Conservation (phyloP, 2,797 vertebrate genomes). For the Myotis vivesi region DNA sequence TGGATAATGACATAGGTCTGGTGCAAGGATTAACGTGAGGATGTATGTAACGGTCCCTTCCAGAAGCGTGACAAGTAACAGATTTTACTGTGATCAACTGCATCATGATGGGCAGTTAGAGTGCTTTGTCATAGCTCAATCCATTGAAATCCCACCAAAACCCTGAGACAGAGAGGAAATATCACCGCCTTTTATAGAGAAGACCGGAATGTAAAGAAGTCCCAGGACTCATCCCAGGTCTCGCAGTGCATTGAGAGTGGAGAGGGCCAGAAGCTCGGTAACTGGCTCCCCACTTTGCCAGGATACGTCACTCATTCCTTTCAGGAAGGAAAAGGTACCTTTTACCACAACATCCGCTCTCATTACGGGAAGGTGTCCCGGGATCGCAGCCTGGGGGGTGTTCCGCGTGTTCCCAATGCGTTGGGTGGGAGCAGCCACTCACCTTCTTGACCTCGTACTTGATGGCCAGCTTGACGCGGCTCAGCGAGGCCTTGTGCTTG, state of each 20-base stretch:
- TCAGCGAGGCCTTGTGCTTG: slow-evolving; percentile 87
- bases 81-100: background rate
- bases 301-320: background rate
- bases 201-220: background rate
- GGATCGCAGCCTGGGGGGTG: background rate
- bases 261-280: background rate
- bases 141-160: background rate
- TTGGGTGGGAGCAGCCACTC: slow-evolving; percentile 33
- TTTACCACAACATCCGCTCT: background rate
- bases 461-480: slow-evolving; percentile 91
- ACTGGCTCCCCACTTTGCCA: background rate
- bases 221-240: background rate
- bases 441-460: slow-evolving; percentile 95
- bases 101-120: background rate
- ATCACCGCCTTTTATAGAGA: background rate
- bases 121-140: background rate
- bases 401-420: background rate
- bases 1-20: background rate
- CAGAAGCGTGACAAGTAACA: background rate
- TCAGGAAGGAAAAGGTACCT: background rate
- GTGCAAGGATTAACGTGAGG: background rate
- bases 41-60: background rate
- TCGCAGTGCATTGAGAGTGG: background rate
- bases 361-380: background rate
- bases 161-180: background rate